Base-by-base conservation (phyloP, 1,140 invertebrate genomes). In the Polypedilum pembai region DNA sequence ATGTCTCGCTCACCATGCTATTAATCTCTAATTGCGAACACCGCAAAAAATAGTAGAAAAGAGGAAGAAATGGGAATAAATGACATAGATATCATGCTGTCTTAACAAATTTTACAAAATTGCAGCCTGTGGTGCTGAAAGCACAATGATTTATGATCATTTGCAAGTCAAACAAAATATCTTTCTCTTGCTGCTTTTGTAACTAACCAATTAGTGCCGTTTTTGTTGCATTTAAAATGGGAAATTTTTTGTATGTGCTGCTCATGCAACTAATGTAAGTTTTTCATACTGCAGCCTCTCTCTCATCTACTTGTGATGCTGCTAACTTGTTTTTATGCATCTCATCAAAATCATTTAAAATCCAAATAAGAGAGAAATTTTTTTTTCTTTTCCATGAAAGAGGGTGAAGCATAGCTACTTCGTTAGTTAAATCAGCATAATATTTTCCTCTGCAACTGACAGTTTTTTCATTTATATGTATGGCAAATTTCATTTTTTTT, bases 111-210 rank as follows among this genome's bases (percentile, higher is more conserved):
- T 33, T 33, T 33, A 33, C 24, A 33, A 33, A 33, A 33, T 33
- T 33, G 45, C 45, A 56, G 12, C 45, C 45, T 56, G 45, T 56
- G 45, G 45, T 56, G 45, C n/a, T 56, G 45, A 56, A 56, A 56
- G 45, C 45, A 56, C n/a, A 56, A 56, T 56, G 45, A 56, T 56
- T 56, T 56, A 56, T 56, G 45, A 56, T 56, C 45, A 56, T 56
- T n/a, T 56, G 10, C 45, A n/a, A 56, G 12, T 56, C 45, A n/a
- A 56, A n/a, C 45, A n/a, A 15, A n/a, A n/a, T 15, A 45, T 45
- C 15, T 45, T 45, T 45, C 15, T 45, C 41, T 45, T 45, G 41
- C 41, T 45, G 8, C 45, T 56, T 4, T n/a, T n/a, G 45, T 33
- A 56, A 56, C 45, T 56, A 56, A 56, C 45, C 45, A 56, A 56